Base-by-base conservation (phyloP, 2,113 vertebrate species). In the Pampusana beccarii region DNA sequence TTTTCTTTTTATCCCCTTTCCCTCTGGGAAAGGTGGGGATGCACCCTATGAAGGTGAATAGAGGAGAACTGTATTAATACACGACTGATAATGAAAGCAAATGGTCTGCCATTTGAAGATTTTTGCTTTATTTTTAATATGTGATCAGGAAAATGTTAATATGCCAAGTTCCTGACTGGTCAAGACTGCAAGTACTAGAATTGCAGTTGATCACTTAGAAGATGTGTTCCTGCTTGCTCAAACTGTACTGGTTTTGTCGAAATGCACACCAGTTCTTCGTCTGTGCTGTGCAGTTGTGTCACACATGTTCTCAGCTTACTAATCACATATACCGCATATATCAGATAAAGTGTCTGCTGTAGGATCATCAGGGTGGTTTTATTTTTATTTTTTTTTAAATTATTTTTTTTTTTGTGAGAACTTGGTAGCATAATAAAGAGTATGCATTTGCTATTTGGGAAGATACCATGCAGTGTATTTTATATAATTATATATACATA, bases 181-280 rank as follows among this genome's bases (percentile, higher is more conserved):
- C 21, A 33, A 62, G 66, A 48, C 12, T 69, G 33, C 33, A 61
- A 61, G 9, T 34, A 14, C 48, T 61, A 3, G 16, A 74, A 64
- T 34, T 20, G 28, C 44, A 40, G 40, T n/a, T 8, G 14, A 13
- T 64, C 34, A 13, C 34, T 64, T 57, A 8, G 15, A 57, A 73
- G 31, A 50, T 48, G 4, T 23, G 25, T 44, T 78, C 33, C 48
- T 72, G 6, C 26, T 64, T 91, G 16, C 48, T 46, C 46, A 29
- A 53, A 11, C 50, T 57, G 5, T 12, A 13, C 11, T 73, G n/a
- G 10, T 69, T 88, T 62, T 92, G 28, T 80, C 58, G 72, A 70
- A 57, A 11, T 54, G 42, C 44, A 38, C 0, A 4, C 24, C 2
- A n/a, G 16, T 19, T 77, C 29, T 50, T 1, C 0, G 33, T n/a